Evolutionary conservation across 1,140 invertebrate genomes (phyloP), one percentile per base, ranked within the genome.

Genomic region (Oreohelix idahoensis): DNA sequence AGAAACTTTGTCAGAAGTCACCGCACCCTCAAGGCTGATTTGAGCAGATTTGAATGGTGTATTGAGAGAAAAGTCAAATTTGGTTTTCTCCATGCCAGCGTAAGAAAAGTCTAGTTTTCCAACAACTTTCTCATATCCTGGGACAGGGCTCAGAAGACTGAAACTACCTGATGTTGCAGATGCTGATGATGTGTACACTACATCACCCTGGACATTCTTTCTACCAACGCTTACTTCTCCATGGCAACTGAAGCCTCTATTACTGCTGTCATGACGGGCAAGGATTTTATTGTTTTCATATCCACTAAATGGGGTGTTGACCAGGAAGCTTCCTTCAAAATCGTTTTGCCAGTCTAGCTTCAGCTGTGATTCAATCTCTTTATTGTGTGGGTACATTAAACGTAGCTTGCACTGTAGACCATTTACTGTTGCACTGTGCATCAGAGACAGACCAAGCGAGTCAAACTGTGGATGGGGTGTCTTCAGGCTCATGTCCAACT

Each of bases 391-490:
- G 58, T 79, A 63, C 13, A 20, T 66, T 8, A 58, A 29, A 0
- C 58, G 26, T 23, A 77, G 29, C 26, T 35, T 79, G 1, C 53
- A 79, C 63, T 79, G 77, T 17, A 63, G 26, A 69, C 8, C n/a
- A n/a, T 10, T 38, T 20, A 1, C 26, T 23, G 17, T 2, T 1
- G 77, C 36, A 32, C 36, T 69, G 58, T 63, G 49, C 10, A 29
- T 26, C 0, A 35, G 1, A 42, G 36, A 38, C 32, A 69, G 17
- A 8, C 77, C 77, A 23, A 66, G 1, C 17, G 51, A 26, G 4
- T 63, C 63, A 79, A 38, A 66, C 35, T 66, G 17, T n/a, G 5
- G 38, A 69, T 79, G 51, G 15, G 77, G 77, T 39, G 77, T 79
- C 32, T 79, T 79, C 10, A 79, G 10, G 13, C 5, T 58, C 38